Evolutionary conservation across 37 sponge, comb jelly and placozoan genomes (phyloP).

Genomic region (Ianthella basta): DNA sequence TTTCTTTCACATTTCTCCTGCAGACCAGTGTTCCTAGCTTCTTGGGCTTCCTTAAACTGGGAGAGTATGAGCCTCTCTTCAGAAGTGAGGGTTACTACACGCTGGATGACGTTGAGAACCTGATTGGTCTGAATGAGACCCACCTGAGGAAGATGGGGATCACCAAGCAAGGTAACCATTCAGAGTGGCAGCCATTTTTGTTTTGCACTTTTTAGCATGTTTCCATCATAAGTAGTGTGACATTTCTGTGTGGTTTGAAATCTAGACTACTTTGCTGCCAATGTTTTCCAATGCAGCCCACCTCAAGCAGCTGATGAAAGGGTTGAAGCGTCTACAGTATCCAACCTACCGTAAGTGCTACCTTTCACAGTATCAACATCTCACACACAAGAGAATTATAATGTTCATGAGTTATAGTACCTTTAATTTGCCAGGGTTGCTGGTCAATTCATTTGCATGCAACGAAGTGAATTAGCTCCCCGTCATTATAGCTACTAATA

Average conservation of each 20-base stretch:
- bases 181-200: neutral
- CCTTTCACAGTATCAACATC: too few relatives aligned
- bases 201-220: neutral
- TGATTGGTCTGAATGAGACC: conserved; percentile 42
- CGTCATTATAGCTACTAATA: too few relatives aligned
- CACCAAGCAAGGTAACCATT: conserved; percentile 52
- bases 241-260: too few relatives aligned
- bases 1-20: neutral
- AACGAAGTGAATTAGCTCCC: too few relatives aligned
- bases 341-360: conserved; percentile 2
- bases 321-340: neutral
- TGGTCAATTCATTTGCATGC: too few relatives aligned
- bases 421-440: too few relatives aligned
- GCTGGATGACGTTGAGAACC: conserved; percentile 54
- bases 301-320: neutral
- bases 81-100: conserved; percentile 54
- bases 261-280: neutral
- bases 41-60: conserved; percentile 43
- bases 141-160: conserved; percentile 72
- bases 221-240: neutral
- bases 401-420: too few relatives aligned
- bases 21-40: conserved; percentile 44
- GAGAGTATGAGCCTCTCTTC: conserved; percentile 45
- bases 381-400: too few relatives aligned
- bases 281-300: neutral